Evolutionary conservation across 2,888 invertebrate genomes (phyloP).

Genomic region (Ichneumoninae sp.): DNA sequence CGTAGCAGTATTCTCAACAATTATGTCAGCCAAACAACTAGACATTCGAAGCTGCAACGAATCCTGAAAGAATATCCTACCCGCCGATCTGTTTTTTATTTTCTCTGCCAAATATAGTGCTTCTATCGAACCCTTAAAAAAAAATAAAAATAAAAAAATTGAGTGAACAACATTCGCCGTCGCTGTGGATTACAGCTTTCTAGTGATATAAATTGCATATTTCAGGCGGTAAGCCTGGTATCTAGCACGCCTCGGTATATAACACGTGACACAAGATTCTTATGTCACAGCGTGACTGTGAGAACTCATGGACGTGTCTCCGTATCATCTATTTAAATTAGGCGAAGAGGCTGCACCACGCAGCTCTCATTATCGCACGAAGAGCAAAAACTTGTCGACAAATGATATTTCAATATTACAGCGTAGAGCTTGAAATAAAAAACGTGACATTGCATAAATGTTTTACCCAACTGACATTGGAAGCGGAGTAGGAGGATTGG

Average conservation of each 20-base stretch:
- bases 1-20: background rate
- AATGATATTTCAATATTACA: background rate
- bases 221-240: slow-evolving; percentile 7
- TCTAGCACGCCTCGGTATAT: slow-evolving; percentile 24
- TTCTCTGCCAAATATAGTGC: background rate
- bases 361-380: background rate
- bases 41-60: slow-evolving; percentile 7
- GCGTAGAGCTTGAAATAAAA: slow-evolving; percentile 30
- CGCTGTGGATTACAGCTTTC: background rate
- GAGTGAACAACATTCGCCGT: background rate
- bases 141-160: slow-evolving; percentile 3
- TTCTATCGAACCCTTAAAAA: background rate
- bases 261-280: slow-evolving; percentile 48
- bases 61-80: slow-evolving; percentile 24
- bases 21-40: slow-evolving; percentile 18
- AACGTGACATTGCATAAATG: slow-evolving; percentile 29
- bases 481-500: background rate
- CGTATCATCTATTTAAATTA: slow-evolving; percentile 10
- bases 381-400: background rate
- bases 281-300: slow-evolving; percentile 27
- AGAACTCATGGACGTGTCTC: slow-evolving; percentile 19
- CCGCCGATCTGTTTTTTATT: background rate
- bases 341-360: slow-evolving; percentile 10
- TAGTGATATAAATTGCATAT: slow-evolving; percentile 2
- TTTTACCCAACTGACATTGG: background rate